phyloP scores from a whole-genome alignment of 2,888 invertebrate genomes.

The Hartigia nigra region DNA sequence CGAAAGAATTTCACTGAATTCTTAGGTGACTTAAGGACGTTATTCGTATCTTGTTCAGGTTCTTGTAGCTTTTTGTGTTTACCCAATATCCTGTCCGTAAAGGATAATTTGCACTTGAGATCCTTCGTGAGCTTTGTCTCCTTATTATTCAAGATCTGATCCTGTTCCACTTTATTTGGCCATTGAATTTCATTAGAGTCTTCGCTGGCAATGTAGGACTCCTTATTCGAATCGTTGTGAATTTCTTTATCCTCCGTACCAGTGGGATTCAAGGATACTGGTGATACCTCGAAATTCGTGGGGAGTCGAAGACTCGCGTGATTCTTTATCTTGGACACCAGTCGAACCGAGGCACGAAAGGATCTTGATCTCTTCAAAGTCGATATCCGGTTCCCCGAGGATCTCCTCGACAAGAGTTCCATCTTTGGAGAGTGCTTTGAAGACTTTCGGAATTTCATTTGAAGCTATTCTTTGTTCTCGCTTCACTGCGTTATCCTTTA shows the following conservation, averaged over 20 bases:
- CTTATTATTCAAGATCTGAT: not conserved
- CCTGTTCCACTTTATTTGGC: not conserved
- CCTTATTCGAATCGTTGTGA: not conserved
- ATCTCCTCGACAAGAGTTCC: slow-evolving; percentile 53
- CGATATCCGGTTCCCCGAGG: slow-evolving; percentile 43
- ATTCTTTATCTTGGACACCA: slow-evolving; percentile 57
- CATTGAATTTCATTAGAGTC: slow-evolving; percentile 15
- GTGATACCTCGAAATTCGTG: slow-evolving; percentile 38
- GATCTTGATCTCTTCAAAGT: slow-evolving; percentile 58
- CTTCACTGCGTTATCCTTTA: not conserved
- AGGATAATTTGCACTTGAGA: slow-evolving; percentile 48
- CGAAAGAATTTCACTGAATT: not conserved
- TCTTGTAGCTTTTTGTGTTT: slow-evolving; percentile 18
- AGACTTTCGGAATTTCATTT: slow-evolving; percentile 59
- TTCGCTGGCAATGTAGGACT: not conserved
- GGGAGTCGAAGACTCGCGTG: slow-evolving; percentile 44
- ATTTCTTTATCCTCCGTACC: not conserved
- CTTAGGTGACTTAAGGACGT: not conserved
- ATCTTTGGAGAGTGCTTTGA: slow-evolving; percentile 51
- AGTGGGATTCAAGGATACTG: slow-evolving; percentile 23
- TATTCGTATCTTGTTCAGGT: not conserved
- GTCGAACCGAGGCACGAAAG: slow-evolving; percentile 57
- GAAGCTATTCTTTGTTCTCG: slow-evolving; percentile 16
- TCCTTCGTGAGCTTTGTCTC: slow-evolving; percentile 40
- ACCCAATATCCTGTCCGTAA: slow-evolving; percentile 41